Evolutionary conservation across 2,113 vertebrate species (phyloP).

Genomic region (Pogonocichla stellata): DNA sequence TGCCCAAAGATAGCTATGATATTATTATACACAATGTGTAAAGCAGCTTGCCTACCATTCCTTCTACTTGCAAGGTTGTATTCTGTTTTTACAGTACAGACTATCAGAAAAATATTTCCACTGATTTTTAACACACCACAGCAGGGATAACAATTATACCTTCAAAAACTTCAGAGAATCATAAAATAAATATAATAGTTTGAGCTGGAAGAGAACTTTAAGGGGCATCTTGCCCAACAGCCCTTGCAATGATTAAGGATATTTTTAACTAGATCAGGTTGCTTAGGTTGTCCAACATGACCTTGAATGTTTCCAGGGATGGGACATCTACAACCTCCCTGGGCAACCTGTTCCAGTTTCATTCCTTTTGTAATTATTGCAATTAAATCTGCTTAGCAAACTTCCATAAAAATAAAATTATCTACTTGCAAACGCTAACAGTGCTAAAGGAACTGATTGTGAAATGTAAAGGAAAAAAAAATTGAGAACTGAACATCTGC

Average conservation of each 20-base stretch:
- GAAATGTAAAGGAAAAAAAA: background rate
- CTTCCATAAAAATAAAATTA: background rate
- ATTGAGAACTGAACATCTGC: background rate
- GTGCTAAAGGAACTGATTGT: background rate
- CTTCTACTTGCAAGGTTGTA: background rate
- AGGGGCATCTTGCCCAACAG: background rate
- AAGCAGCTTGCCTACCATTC: background rate
- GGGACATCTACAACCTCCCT: background rate
- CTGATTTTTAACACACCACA: background rate
- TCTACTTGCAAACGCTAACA: background rate
- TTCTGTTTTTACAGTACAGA: background rate
- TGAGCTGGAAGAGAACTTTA: background rate
- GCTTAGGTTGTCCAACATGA: rapidly evolving
- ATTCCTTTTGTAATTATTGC: background rate
- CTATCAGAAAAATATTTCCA: background rate
- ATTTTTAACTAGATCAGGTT: background rate
- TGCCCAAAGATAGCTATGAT: background rate
- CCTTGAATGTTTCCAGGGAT: background rate
- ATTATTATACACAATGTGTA: background rate
- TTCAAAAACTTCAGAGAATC: background rate
- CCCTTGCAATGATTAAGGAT: background rate
- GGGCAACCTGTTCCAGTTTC: background rate
- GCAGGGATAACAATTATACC: background rate
- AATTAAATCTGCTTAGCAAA: background rate
- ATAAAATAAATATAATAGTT: background rate